Percentiles rank a stretch among this genome's conserved stretches.
Evolutionary conservation across 2,888 invertebrate species (phyloP).

Genomic region (Noctua comes): DNA sequence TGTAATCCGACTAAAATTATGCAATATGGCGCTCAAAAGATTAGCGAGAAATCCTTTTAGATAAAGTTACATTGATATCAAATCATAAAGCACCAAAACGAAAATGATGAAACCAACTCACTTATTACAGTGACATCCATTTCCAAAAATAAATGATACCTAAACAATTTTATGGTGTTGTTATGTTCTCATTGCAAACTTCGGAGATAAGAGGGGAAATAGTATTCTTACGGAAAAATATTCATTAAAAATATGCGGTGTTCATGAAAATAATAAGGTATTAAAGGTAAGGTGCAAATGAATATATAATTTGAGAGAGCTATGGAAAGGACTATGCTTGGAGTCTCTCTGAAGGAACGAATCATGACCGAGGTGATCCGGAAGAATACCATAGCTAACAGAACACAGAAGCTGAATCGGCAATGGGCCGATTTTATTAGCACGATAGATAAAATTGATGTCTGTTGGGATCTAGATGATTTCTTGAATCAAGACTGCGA

Average conservation of each 20-base stretch:
- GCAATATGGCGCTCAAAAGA: constrained; percentile 2
- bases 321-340: background rate
- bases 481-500: background rate
- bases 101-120: constrained; percentile 1
- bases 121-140: background rate
- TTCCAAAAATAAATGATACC: background rate
- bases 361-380: background rate
- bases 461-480: too few species aligned
- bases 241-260: background rate
- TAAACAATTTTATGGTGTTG: background rate
- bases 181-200: background rate
- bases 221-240: background rate
- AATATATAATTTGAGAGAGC: background rate
- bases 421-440: background rate
- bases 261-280: background rate
- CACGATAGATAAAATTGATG: background rate
- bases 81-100: background rate
- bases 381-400: background rate
- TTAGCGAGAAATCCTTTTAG: background rate
- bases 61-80: background rate
- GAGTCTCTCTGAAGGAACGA: too few species aligned
- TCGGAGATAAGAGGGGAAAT: background rate
- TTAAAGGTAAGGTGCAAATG: too few species aligned
- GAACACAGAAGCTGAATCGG: background rate
- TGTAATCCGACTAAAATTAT: background rate